Evolutionary conservation across 2,888 invertebrate genomes (phyloP), one percentile per base, ranked within the genome.

Genomic region (Stenoptilia bipunctidactyla): DNA sequence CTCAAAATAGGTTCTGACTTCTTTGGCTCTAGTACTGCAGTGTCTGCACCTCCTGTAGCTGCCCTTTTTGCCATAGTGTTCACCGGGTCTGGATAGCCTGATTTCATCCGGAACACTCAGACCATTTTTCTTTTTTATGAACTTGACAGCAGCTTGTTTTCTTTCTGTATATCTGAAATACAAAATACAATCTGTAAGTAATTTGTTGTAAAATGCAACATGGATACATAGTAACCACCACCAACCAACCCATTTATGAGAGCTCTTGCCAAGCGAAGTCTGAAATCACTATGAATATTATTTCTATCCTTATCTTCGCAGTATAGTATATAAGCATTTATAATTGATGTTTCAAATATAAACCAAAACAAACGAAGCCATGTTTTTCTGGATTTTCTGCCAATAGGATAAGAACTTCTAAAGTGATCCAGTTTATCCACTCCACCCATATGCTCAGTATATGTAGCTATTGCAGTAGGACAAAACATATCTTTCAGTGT

Each of bases 1-100:
- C 30, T 40, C 15, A 9, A 40, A 40, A 15, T 40, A 40, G 36
- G 36, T 40, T 20, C 36, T 33, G 10, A 33, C 33, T 33, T 33
- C 33, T 33, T 33, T 33, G 3, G 3, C 8, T 40, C 36, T 36
- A 3, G 36, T 40, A 13, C 36, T 40, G 40, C 36, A 36, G 25
- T 25, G 25, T 20, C 36, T 15, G 40, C 36, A 40, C 25, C 27
- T 40, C 25, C 40, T 40, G 27, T 40, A 27, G 3, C 14, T 15
- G 27, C 40, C 36, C 27, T 39, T 36, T 34, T 39, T 39, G 15
- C 39, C 35, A 15, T 39, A 8, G 8, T 20, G 20, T 8, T 20
- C 4, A 20, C 20, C 20, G 8, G 20, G 20, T 8, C 20, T 20
- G 3, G 20, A 20, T 3, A 20, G 20, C 20, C 20, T 3, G 8